phyloP scores from a whole-genome alignment of 2,888 invertebrate genomes.

The Orchestes rusci region DNA sequence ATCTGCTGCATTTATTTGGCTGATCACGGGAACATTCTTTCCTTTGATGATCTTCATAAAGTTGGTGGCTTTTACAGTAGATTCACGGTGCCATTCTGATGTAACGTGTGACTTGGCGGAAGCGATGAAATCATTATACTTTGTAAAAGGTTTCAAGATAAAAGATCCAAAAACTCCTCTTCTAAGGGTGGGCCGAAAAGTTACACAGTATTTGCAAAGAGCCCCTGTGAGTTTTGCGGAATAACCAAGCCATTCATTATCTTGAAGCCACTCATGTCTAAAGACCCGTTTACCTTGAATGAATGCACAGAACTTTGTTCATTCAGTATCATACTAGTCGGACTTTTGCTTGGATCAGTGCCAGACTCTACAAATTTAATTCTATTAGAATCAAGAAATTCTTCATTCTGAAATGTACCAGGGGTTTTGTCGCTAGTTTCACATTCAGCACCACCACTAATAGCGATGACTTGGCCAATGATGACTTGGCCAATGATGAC shows the following conservation, averaged over 20 bases:
- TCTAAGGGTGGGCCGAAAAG: constrained; percentile 2
- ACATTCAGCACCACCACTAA: no score
- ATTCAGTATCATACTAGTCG: no score
- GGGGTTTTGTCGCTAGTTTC: no score
- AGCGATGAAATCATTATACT: constrained; percentile 10
- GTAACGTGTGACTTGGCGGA: constrained; percentile 5
- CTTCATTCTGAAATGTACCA: no score
- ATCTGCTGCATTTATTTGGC: constrained; percentile 7
- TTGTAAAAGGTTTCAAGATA: constrained; percentile 8
- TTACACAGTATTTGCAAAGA: constrained; percentile 12
- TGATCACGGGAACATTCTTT: constrained; percentile 7
- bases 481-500: no score
- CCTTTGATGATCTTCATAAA: neutral
- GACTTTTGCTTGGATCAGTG: no score
- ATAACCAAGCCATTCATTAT: constrained; percentile 5
- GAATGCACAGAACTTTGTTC: no score
- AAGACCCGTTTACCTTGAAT: neutral
- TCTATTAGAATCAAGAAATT: no score
- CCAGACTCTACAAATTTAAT: no score
- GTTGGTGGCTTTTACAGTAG: neutral
- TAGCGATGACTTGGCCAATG: no score
- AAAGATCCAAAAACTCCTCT: constrained; percentile 7
- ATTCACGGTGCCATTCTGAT: constrained; percentile 9
- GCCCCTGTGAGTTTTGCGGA: constrained; percentile 7
- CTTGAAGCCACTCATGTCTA: neutral